phyloP scores from a whole-genome alignment of 2,797 vertebrate genomes.

The Garrulus glandarius region DNA sequence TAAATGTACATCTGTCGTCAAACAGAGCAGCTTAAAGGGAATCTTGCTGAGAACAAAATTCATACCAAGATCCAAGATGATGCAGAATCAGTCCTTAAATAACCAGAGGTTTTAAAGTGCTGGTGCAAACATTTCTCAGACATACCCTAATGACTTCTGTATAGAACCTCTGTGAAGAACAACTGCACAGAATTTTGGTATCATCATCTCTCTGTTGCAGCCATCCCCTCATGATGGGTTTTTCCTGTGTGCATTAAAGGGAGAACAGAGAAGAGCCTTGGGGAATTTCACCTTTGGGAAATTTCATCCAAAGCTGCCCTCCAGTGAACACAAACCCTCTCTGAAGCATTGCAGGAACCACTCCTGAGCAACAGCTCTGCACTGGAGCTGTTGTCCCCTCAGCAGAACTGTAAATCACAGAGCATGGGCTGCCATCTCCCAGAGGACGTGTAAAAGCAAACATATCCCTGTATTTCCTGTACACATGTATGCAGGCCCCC shows the following conservation, averaged over 20 bases:
- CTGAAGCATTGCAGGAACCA: background rate
- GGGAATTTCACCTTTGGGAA: background rate
- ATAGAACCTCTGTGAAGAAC: background rate
- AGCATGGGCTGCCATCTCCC: background rate
- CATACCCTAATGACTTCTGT: background rate
- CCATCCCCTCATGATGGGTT: background rate
- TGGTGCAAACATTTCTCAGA: background rate
- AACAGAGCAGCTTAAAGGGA: background rate
- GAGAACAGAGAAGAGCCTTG: background rate
- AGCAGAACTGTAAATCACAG: background rate
- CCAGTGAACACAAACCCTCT: background rate
- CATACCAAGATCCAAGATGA: background rate
- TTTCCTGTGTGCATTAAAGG: rapidly evolving
- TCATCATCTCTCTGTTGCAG: background rate
- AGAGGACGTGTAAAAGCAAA: background rate
- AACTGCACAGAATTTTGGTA: background rate
- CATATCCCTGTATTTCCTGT: background rate
- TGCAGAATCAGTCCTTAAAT: background rate
- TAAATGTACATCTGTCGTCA: background rate
- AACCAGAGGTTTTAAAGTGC: background rate
- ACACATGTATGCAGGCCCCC: background rate
- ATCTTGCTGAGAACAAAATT: background rate
- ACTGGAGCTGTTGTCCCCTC: background rate
- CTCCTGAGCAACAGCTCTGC: background rate
- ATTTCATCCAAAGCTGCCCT: background rate